Conservation (phyloP, 2,888 invertebrate genomes). For the Tholera decimalis region DNA sequence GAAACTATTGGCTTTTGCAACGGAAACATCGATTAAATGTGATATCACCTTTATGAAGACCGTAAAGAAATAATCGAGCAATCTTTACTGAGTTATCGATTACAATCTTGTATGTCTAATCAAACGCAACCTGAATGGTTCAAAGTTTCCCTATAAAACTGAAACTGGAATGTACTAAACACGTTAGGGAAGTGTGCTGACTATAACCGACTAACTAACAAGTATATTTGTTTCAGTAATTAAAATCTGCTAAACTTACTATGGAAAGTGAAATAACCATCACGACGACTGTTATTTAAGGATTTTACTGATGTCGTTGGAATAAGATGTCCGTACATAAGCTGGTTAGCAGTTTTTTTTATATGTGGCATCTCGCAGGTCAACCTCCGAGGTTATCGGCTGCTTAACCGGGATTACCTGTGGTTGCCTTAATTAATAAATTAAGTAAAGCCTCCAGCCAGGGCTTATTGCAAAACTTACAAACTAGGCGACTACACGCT, state of each 20-base stretch:
- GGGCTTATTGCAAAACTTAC: no score
- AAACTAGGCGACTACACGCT: no score
- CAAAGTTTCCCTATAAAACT: constrained; percentile 38
- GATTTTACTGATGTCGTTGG: constrained; percentile 37
- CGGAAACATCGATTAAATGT: constrained; percentile 16
- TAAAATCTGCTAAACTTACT: constrained; percentile 53
- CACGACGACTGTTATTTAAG: constrained; percentile 27
- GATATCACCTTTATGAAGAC: neutral
- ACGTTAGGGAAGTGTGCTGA: constrained; percentile 33
- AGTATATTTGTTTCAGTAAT: constrained; percentile 48
- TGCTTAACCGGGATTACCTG: no score
- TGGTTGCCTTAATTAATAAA: no score
- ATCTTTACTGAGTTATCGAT: constrained; percentile 27
- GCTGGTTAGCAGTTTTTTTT: no score
- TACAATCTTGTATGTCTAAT: constrained; percentile 23
- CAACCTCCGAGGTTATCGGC: no score
- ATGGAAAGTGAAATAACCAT: constrained; percentile 30
- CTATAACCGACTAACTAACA: constrained; percentile 33
- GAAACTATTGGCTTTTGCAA: neutral
- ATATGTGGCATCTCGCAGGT: no score
- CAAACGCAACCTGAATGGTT: constrained; percentile 19
- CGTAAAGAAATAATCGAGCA: constrained; percentile 15
- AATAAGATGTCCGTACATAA: constrained; percentile 24
- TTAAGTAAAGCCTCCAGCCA: no score
- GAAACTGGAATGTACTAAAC: constrained; percentile 57